These are phyloP conservation scores for Slavum lentiscoides DNA, from an alignment of 2,888 invertebrate species.

Conservation along the genomic window DNA sequence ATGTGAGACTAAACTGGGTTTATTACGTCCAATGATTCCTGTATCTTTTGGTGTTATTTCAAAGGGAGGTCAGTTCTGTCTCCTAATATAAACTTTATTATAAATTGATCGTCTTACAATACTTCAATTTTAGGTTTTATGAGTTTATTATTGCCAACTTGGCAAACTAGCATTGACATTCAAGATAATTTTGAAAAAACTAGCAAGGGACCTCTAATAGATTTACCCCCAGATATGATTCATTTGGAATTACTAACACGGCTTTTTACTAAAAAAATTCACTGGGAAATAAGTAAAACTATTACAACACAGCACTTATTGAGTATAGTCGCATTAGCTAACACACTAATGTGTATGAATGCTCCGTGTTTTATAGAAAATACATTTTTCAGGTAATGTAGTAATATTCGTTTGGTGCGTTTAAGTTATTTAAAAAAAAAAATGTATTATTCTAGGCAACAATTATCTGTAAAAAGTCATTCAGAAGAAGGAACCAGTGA, in stretches of 20 bases:
- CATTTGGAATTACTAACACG: slow-evolving; percentile 77
- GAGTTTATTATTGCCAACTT: slow-evolving; percentile 89
- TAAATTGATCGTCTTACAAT: not conserved
- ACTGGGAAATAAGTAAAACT: slow-evolving; percentile 95
- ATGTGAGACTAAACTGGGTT: slow-evolving; percentile 88
- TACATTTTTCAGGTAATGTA: slow-evolving; percentile 36
- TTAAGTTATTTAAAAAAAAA: not conserved
- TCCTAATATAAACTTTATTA: not conserved
- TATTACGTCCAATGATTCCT: slow-evolving; percentile 87
- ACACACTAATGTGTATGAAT: slow-evolving; percentile 97
- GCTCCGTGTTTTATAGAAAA: slow-evolving; percentile 40
- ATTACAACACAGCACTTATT: slow-evolving; percentile 94
- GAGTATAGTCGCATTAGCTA: slow-evolving; percentile 90
- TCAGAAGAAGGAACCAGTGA: slow-evolving; percentile 78
- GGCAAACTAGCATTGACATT: slow-evolving; percentile 65
- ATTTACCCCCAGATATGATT: slow-evolving; percentile 73
- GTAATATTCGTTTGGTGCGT: too few species aligned
- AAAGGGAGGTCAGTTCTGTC: slow-evolving; percentile 69
- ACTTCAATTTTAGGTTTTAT: slow-evolving; percentile 71
- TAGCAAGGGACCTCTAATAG: slow-evolving; percentile 56
- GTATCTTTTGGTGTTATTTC: slow-evolving; percentile 95
- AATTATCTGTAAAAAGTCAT: slow-evolving; percentile 50
- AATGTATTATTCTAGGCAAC: slow-evolving; percentile 40
- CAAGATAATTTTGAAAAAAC: slow-evolving; percentile 35
- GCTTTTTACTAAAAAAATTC: slow-evolving; percentile 81